Evolutionary conservation across 2,113 vertebrate genomes (phyloP), one percentile per base, ranked within the genome.

Genomic region (Cyprinus carpio): DNA sequence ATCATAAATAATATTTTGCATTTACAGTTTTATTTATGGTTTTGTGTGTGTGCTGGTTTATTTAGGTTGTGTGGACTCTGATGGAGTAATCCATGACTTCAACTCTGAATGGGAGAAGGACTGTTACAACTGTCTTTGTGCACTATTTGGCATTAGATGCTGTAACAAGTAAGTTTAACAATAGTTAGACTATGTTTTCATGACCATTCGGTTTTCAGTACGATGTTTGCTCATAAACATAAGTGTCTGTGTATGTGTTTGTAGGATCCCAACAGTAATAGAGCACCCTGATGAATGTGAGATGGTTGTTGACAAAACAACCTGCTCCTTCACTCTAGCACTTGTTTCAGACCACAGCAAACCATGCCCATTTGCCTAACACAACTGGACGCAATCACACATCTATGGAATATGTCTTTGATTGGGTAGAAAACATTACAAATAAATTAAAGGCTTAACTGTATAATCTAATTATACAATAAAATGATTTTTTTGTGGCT

Each of bases 91-190:
- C 11, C 51, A 78, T 27, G 56, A 62, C 56, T 79, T 62, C 8
- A 8, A 60, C 76, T 79, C 54, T 40, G 34, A 78, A 23, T 78
- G 76, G 51, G 40, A 49, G 12, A 15, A 27, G 13, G 72, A 75
- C n/a, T 75, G 72, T 25, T 75, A 75, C 72, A 49, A 78, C 20
- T 78, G 75, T 78, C 2, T 9, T 31, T 78, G 75, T 56, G 23
- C 20, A 23, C 18, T n/a, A 5, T 37, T 2, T 58, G 75, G 75
- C 29, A 78, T 78, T 37, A 23, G 11, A 13, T 75, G 76, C 34
- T 79, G 76, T 62, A 60, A 60, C 56, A 79, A 27, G 76, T 79
- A 16, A 11, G 56, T 25, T 62, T 62, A 31, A 56, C 10, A 40
- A 27, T 56, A 72, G 20, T n/a, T 40, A 10, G 37, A 5, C 12